Base-by-base conservation (phyloP, 2,888 invertebrate species). In the Ophioninae sp. region DNA sequence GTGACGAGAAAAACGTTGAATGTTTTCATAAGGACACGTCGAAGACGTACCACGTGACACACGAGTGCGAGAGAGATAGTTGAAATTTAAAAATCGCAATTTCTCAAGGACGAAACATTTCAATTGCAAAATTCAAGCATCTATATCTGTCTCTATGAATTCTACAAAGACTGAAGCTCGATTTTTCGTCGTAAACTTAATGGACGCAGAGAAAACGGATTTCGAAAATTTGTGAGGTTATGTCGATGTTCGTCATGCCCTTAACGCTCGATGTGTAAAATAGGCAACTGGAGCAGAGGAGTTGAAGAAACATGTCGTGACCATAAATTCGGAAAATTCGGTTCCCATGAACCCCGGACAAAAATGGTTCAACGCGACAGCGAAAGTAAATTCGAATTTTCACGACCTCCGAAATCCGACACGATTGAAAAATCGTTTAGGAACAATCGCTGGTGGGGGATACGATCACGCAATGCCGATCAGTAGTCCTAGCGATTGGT, bases 391-490 rank as follows among this genome's bases (percentile, higher is more conserved):
- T 41, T 73, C 91, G 20, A 94, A 94, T 0, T 85, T 91, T 2
- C 93, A 93, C 86, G 95, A 95, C 89, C 89, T 95, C 13, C 92
- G 94, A 30, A 89, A 88, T 67, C 93, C 94, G 0, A 92, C 91
- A 8, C 88, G 88, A 69, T 88, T 95, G 71, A 89, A 81, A 87
- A 93, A 81, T 87, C 86, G 65, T 65, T 85, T 91, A 41, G 85
- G 81, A 41, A 81, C 67, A 64, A 90, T 94, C 65, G 92, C 93
- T 0, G 92, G 92, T 13, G 93, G 93, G 65, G 95, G 95, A 51
- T 94, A 93, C 87, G 94, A 95, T 88, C 93, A 94, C 85, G 94
- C 94, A 88, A 93, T 94, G 85, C 93, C 94, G 80, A 84, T 94
- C 51, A 87, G 86, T 37, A 86, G 85, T 69, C 89, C 90, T 17